These are phyloP conservation scores for Archips xylosteana DNA, from an alignment of 2,888 invertebrate genomes.

Conservation along the genomic window DNA sequence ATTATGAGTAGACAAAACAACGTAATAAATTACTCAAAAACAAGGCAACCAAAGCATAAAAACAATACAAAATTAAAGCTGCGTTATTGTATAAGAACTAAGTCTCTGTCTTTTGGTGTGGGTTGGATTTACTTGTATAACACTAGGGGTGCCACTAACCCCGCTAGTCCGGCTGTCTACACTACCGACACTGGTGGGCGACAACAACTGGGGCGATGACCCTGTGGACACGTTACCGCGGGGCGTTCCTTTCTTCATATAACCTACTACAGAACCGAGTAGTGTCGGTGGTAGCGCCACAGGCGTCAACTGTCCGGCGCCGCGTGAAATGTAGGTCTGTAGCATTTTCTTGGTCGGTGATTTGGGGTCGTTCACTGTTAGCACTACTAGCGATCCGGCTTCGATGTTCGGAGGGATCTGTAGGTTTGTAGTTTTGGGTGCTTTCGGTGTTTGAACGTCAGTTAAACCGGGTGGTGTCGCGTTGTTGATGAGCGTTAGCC, in stretches of 20 bases:
- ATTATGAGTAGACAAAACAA: background rate
- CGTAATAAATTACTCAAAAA: constrained; percentile 12
- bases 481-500: constrained; percentile 47
- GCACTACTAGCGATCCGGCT: constrained; percentile 72
- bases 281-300: constrained; percentile 68
- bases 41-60: constrained; percentile 2
- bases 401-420: constrained; percentile 70
- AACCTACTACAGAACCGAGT: constrained; percentile 72
- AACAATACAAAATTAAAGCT: constrained; percentile 55
- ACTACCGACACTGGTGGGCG: constrained; percentile 67
- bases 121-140: constrained; percentile 59
- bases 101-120: constrained; percentile 66
- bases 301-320: constrained; percentile 67
- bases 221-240: constrained; percentile 62
- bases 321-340: constrained; percentile 75
- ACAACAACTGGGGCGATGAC: constrained; percentile 78
- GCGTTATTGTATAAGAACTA: constrained; percentile 75
- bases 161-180: constrained; percentile 58
- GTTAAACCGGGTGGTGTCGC: constrained; percentile 38
- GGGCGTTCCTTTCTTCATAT: constrained; percentile 72
- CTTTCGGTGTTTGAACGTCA: constrained; percentile 44
- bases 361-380: constrained; percentile 75
- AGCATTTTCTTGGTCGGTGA: constrained; percentile 76
- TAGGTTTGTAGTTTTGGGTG: constrained; percentile 48
- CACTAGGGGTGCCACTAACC: constrained; percentile 54